Base-by-base conservation (phyloP, 2,888 invertebrate genomes). In the Calliphora vomitoria region DNA sequence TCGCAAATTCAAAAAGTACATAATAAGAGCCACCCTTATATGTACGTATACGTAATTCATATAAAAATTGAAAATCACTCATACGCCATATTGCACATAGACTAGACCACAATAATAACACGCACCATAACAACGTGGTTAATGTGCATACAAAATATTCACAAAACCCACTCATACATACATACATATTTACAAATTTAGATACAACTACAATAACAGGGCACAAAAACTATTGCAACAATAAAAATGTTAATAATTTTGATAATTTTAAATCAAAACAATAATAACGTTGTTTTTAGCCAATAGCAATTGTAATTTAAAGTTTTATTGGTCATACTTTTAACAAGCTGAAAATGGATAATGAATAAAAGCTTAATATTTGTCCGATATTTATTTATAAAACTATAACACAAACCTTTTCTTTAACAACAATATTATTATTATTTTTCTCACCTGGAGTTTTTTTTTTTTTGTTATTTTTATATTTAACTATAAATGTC, bases 91-190 rank as follows among this genome's bases (percentile, higher is more conserved):
- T 74, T 81, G 79, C 85, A 68, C 79, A 69, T 68, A 68, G 18
- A 68, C 74, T 79, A 68, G 79, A 80, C 84, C 84, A 41, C 84
- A 74, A 60, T 60, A 68, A 85, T 53, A 85, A 85, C 79, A 85
- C 74, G 84, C 78, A 81, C 84, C 75, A 81, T 75, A 72, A 85
- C 72, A 85, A 80, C 74, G 74, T 62, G 84, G 84, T 80, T 80
- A 74, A 79, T 72, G 71, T 72, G 58, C 50, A 60, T 74, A 75
- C 58, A 55, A 60, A 74, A 68, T 62, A 69, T 69, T 15, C 18
- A 20, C 20, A 66, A 35, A 79, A n/a, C n/a, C n/a, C n/a, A n/a
- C n/a, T n/a, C n/a, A n/a, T 35, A 66, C 58, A 60, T 15, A 15
- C 31, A 25, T 2, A 20, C 4, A 50, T 35, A 18, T 41, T 10